Conservation (phyloP, 2,888 invertebrate species). For the Crematogaster levior region DNA sequence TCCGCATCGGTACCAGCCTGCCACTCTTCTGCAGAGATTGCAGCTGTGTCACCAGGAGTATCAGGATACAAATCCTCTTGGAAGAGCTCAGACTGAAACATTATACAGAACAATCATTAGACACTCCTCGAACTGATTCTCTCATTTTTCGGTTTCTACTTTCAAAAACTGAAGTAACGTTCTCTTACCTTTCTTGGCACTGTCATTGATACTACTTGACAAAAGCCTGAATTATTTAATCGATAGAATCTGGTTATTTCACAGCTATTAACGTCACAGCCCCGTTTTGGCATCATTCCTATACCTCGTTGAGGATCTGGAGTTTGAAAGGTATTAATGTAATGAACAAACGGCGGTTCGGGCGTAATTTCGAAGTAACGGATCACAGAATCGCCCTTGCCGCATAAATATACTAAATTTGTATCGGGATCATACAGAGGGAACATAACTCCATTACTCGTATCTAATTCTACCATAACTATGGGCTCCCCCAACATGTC, state of each 20-base stretch:
- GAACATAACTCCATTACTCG: constrained; percentile 98
- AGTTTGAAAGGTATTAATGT: constrained; percentile 98
- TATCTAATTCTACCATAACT: constrained; percentile 96
- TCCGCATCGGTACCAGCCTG: constrained; percentile 95
- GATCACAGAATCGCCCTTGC: constrained; percentile 99
- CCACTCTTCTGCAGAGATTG: constrained; percentile 97
- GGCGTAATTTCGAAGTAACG: constrained; percentile 97
- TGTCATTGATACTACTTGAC: constrained; percentile 99
- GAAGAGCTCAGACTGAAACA: constrained; percentile 94
- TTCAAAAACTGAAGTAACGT: background rate
- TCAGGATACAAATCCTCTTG: constrained; percentile 99
- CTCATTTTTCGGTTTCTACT: background rate
- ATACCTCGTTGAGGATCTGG: constrained; percentile 99
- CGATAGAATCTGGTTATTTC: constrained; percentile 98
- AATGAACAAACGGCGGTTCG: constrained; percentile 97
- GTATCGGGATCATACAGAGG: constrained; percentile 98
- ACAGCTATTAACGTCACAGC: constrained; percentile 97
- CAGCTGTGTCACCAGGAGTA: constrained; percentile 95
- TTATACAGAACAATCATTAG: background rate
- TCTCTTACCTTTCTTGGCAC: constrained; percentile 94
- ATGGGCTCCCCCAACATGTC: constrained; percentile 95
- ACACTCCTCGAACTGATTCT: background rate
- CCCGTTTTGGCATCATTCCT: constrained; percentile 99
- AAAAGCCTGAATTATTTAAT: constrained; percentile 96
- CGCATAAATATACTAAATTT: constrained; percentile 97